A percentile compares a stretch with the other conserved stretches of the same genome.
phyloP scores from a whole-genome alignment of 1,140 invertebrate genomes.

The Drosophila tsacasi region DNA sequence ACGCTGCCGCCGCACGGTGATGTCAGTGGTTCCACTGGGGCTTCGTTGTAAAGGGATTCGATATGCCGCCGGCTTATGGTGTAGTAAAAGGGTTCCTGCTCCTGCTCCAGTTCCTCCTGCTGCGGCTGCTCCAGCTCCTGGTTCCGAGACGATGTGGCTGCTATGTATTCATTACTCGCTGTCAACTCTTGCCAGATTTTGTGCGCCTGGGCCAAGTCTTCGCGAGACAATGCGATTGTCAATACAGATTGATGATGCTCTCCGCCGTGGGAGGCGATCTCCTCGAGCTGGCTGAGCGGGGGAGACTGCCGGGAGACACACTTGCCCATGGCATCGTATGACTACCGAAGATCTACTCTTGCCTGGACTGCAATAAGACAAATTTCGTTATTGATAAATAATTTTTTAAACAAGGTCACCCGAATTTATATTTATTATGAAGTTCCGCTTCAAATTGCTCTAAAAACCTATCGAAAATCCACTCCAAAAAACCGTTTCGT shows the following conservation, averaged over 20 bases:
- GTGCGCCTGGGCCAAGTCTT: constrained; percentile 80
- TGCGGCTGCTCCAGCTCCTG: constrained; percentile 1
- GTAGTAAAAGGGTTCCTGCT: constrained; percentile 65
- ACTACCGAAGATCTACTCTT: not conserved
- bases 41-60: constrained; percentile 68
- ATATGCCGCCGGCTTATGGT: constrained; percentile 59
- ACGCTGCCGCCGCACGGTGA: constrained; percentile 13
- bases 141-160: constrained; percentile 29
- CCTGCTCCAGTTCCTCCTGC: constrained; percentile 2
- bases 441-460: no score
- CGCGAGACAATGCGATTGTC: constrained; percentile 76
- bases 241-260: constrained; percentile 81
- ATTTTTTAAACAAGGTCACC: not conserved
- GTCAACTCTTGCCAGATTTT: constrained; percentile 83
- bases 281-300: constrained; percentile 22
- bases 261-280: constrained; percentile 20
- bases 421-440: not conserved
- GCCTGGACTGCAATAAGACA: not conserved
- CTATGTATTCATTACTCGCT: constrained; percentile 82
- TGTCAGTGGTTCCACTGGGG: constrained; percentile 49
- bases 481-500: not conserved
- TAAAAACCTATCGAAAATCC: not conserved
- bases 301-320: constrained; percentile 75
- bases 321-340: constrained; percentile 77
- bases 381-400: not conserved